Conservation (phyloP, 1,140 invertebrate genomes). For the Macrostomum lignano region DNA sequence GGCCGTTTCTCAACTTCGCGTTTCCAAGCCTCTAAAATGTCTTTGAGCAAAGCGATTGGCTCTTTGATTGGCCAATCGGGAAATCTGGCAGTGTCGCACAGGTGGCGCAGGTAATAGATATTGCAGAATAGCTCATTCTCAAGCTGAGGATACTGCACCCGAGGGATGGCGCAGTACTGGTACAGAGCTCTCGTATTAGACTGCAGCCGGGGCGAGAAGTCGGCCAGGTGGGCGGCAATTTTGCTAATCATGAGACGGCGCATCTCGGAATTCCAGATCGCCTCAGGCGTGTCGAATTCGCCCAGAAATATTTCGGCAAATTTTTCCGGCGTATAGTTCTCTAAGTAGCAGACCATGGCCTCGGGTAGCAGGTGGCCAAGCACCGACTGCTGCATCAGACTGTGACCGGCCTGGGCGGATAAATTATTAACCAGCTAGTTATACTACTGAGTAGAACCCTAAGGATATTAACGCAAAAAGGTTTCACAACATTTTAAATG, state of each 20-base stretch:
- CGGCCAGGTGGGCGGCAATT: constrained; percentile 72
- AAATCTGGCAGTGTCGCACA: constrained; percentile 63
- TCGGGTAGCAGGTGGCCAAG: constrained; percentile 75
- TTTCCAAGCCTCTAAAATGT: constrained; percentile 59
- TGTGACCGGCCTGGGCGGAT: constrained; percentile 5
- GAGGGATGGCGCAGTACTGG: constrained; percentile 80
- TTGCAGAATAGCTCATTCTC: constrained; percentile 90
- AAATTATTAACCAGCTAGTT: constrained; percentile 4
- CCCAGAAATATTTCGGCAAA: constrained; percentile 95
- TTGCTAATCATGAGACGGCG: constrained; percentile 72
- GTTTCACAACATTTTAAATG: too few relatives aligned
- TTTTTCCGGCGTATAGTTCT: constrained; percentile 87
- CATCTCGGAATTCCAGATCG: constrained; percentile 42
- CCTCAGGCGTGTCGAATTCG: constrained; percentile 95
- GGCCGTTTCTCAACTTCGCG: constrained; percentile 93
- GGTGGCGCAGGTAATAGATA: constrained; percentile 80
- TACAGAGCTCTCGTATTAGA: constrained; percentile 79
- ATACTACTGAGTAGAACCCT: too few relatives aligned
- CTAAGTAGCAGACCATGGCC: constrained; percentile 92
- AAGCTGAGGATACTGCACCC: constrained; percentile 70
- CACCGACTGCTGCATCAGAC: constrained; percentile 31
- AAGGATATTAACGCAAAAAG: too few relatives aligned
- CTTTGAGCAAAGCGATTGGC: constrained; percentile 37
- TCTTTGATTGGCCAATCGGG: constrained; percentile 86
- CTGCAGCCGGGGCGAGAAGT: constrained; percentile 66